phyloP scores from a whole-genome alignment of 2,113 vertebrate genomes.

The Gulo gulo region DNA sequence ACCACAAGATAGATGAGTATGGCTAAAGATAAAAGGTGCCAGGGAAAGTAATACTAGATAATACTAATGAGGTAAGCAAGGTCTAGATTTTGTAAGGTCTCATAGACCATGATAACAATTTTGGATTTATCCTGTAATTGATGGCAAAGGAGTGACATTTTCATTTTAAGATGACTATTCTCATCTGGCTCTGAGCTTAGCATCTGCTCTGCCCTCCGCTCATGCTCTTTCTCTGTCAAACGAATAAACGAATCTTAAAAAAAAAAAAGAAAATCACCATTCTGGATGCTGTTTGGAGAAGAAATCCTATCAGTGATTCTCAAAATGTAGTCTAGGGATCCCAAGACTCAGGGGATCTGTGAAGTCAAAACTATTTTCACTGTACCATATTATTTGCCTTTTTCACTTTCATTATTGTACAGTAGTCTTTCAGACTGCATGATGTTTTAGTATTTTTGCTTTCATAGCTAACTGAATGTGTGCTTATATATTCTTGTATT shows the following conservation, averaged over 20 bases:
- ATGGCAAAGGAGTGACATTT: background rate
- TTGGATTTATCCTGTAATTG: background rate
- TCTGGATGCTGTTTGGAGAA: background rate
- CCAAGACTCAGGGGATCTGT: background rate
- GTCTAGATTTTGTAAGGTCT: background rate
- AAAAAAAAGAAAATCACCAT: background rate
- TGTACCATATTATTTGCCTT: background rate
- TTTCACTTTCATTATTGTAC: background rate
- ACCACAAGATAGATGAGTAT: background rate
- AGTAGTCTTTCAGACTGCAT: background rate
- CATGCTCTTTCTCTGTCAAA: no score
- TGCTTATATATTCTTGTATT: background rate
- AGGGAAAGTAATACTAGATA: background rate
- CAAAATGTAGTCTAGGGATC: background rate
- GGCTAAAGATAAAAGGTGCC: background rate
- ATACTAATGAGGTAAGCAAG: background rate
- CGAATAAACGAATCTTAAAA: no score
- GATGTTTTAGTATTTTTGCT: background rate
- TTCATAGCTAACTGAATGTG: slow-evolving; percentile 6
- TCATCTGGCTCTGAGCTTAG: background rate
- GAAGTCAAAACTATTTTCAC: background rate
- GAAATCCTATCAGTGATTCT: background rate
- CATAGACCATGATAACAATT: background rate
- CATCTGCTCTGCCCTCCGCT: no score
- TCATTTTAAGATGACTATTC: background rate